Evolutionary conservation across 2,113 vertebrate species (phyloP).

Genomic region (Saguinus midas): DNA sequence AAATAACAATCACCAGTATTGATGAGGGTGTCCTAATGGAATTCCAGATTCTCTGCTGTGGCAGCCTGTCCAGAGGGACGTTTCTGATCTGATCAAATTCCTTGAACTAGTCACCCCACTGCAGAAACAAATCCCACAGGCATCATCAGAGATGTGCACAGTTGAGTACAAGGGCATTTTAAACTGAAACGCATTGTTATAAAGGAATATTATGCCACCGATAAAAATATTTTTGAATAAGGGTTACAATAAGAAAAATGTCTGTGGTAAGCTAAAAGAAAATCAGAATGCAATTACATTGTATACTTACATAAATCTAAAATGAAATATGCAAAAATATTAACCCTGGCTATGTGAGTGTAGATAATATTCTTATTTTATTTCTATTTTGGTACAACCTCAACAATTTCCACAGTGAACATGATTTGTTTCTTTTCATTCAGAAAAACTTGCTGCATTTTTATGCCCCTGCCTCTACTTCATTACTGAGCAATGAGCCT

Average conservation of each 20-base stretch:
- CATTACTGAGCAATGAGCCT: background rate
- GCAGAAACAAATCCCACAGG: background rate
- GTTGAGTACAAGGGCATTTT: background rate
- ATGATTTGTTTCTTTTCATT: background rate
- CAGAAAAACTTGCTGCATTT: background rate
- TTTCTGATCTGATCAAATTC: background rate
- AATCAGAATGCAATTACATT: background rate
- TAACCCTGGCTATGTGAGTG: background rate
- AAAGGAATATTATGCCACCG: background rate
- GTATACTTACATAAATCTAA: background rate
- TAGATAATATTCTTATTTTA: background rate
- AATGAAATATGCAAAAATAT: background rate
- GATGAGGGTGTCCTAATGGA: background rate
- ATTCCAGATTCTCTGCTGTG: background rate
- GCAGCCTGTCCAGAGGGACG: background rate
- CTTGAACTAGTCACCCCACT: background rate
- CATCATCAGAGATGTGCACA: background rate
- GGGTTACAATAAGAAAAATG: background rate
- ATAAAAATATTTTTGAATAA: background rate
- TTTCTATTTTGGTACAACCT: background rate
- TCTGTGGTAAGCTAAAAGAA: background rate
- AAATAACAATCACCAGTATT: background rate
- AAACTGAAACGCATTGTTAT: background rate
- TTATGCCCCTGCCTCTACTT: background rate
- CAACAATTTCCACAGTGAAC: background rate